Evolutionary conservation across 2,113 vertebrate genomes (phyloP).

Genomic region (Seriola aureovittata): DNA sequence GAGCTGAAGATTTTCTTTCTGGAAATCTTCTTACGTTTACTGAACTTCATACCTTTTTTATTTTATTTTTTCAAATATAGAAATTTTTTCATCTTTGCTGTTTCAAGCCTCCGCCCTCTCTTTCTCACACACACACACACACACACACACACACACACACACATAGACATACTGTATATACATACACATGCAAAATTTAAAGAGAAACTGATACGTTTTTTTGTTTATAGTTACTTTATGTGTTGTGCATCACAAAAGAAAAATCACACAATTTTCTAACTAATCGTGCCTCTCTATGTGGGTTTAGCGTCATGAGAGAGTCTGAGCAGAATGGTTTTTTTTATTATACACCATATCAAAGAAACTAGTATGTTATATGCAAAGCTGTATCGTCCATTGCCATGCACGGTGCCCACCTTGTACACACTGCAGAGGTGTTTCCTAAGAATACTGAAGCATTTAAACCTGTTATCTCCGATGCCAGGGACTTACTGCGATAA

Average conservation of each 20-base stretch:
- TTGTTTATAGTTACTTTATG: background rate
- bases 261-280: slow-evolving; percentile 39
- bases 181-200: background rate
- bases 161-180: background rate
- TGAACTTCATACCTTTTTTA: background rate
- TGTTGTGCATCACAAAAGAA: slow-evolving; percentile 38
- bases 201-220: background rate
- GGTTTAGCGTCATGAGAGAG: slow-evolving; percentile 22
- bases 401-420: slow-evolving; percentile 31
- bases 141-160: background rate
- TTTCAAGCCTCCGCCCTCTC: background rate
- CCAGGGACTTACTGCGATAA: slow-evolving; percentile 30
- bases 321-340: slow-evolving; percentile 41
- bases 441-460: slow-evolving; percentile 59
- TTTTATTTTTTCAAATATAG: background rate
- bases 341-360: slow-evolving; percentile 26
- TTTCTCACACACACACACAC: background rate
- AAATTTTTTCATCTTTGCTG: background rate
- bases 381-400: slow-evolving; percentile 46
- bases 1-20: slow-evolving; percentile 37
- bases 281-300: slow-evolving; percentile 57
- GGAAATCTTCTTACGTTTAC: slow-evolving; percentile 2
- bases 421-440: slow-evolving; percentile 49
- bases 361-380: slow-evolving; percentile 49
- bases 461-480: slow-evolving; percentile 49